Evolutionary conservation across 23 tunicate species (phyloP).

Genomic region (Corella eumyota): DNA sequence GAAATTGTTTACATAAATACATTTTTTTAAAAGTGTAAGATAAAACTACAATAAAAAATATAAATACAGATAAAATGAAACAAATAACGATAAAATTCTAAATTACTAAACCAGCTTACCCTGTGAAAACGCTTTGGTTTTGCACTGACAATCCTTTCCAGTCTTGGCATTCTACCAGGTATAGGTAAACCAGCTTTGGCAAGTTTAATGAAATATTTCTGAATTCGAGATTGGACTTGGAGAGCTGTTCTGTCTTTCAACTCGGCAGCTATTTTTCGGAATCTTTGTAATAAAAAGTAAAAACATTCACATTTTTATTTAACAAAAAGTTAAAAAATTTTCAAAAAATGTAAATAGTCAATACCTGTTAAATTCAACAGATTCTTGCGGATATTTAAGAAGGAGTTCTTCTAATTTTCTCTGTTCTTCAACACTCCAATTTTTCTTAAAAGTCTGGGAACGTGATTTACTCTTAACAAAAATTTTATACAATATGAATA

Average conservation of each 20-base stretch:
- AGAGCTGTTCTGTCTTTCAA: conserved; percentile 62
- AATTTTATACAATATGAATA: no score
- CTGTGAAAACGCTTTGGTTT: conserved; percentile 6
- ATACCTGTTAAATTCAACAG: conserved; percentile 64
- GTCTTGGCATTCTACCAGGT: conserved; percentile 77
- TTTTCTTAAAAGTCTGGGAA: conserved; percentile 38
- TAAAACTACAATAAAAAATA: background rate
- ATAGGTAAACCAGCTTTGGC: conserved; percentile 81
- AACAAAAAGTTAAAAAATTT: background rate
- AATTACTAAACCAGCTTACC: no score
- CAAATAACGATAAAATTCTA: no score
- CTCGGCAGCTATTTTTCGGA: conserved; percentile 78
- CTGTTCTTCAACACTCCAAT: conserved; percentile 84
- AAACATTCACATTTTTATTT: no score
- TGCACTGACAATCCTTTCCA: conserved; percentile 25
- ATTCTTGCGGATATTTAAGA: conserved; percentile 68
- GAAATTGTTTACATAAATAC: background rate
- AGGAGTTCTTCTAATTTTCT: conserved; percentile 66
- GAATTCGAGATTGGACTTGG: conserved; percentile 87
- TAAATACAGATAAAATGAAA: background rate
- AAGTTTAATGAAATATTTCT: conserved; percentile 76
- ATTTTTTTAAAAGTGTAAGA: background rate
- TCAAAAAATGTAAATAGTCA: background rate
- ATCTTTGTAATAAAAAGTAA: conserved; percentile 25
- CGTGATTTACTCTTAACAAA: conserved; percentile 11